phyloP scores from a whole-genome alignment of 2,113 vertebrate species.

The Platichthys flesus region DNA sequence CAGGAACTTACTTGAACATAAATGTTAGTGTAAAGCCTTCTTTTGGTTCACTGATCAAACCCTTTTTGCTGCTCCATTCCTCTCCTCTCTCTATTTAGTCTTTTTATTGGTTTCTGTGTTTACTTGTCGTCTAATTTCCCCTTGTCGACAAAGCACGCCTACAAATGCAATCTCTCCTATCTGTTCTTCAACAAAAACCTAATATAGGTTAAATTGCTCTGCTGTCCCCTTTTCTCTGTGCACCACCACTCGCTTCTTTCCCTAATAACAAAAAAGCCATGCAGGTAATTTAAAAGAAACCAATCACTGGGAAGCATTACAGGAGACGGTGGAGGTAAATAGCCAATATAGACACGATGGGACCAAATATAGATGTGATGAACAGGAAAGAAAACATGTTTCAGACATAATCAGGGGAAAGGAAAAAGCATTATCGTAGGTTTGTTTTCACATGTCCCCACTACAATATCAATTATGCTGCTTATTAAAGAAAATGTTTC shows the following conservation, averaged over 20 bases:
- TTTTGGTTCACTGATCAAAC: constrained; percentile 16
- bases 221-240: constrained; percentile 16
- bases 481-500: constrained; percentile 30
- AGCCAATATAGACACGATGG: constrained; percentile 9
- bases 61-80: constrained; percentile 24
- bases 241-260: constrained; percentile 10
- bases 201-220: constrained; percentile 58
- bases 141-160: constrained; percentile 28
- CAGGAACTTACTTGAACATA: background rate
- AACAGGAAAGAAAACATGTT: background rate
- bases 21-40: constrained; percentile 2
- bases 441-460: constrained; percentile 16
- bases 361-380: constrained; percentile 29
- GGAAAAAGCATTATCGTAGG: background rate
- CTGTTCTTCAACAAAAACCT: constrained; percentile 55
- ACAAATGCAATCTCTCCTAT: constrained; percentile 47
- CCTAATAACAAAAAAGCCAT: constrained; percentile 51
- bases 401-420: background rate
- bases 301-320: constrained; percentile 48
- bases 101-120: constrained; percentile 37
- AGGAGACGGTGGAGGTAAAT: constrained; percentile 46
- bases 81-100: background rate
- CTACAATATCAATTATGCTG: constrained; percentile 3
- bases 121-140: constrained; percentile 43
- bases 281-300: constrained; percentile 42